A percentile compares a stretch with the other conserved stretches of the same genome.
Conservation (phyloP, 2,797 vertebrate genomes). For the Macropodus opercularis region DNA sequence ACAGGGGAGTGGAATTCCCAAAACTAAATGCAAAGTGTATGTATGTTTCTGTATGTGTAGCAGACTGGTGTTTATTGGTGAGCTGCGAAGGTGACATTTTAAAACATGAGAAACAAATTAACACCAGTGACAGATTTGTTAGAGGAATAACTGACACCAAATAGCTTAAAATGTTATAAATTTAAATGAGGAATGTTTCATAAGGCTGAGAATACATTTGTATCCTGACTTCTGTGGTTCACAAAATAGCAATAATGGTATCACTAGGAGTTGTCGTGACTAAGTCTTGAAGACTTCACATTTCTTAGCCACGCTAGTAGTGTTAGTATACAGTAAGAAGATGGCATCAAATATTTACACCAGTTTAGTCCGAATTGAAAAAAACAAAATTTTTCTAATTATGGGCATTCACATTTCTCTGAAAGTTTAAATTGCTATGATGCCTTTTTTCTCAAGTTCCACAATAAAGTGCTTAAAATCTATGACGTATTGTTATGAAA, state of each 20-base stretch:
- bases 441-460: too few species aligned
- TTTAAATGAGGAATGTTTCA: too few species aligned
- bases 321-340: too few species aligned
- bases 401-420: not conserved
- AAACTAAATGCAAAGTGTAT: too few species aligned
- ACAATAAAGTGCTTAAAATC: too few species aligned
- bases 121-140: slow-evolving; percentile 31
- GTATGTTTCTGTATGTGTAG: not conserved
- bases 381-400: too few species aligned
- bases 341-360: too few species aligned
- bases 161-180: slow-evolving; percentile 25
- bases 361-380: not conserved
- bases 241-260: not conserved
- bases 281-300: too few species aligned
- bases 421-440: too few species aligned
- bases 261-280: too few species aligned
- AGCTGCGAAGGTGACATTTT: slow-evolving; percentile 33
- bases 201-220: not conserved
- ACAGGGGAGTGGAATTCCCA: slow-evolving; percentile 31
- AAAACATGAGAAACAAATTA: slow-evolving; percentile 41
- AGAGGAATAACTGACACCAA: slow-evolving; percentile 4
- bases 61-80: slow-evolving; percentile 14
- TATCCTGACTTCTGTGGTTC: not conserved
- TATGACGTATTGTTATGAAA: too few species aligned
- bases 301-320: too few species aligned